Evolutionary conservation across 2,113 vertebrate genomes (phyloP).

Genomic region (Triplophysa siluroides): DNA sequence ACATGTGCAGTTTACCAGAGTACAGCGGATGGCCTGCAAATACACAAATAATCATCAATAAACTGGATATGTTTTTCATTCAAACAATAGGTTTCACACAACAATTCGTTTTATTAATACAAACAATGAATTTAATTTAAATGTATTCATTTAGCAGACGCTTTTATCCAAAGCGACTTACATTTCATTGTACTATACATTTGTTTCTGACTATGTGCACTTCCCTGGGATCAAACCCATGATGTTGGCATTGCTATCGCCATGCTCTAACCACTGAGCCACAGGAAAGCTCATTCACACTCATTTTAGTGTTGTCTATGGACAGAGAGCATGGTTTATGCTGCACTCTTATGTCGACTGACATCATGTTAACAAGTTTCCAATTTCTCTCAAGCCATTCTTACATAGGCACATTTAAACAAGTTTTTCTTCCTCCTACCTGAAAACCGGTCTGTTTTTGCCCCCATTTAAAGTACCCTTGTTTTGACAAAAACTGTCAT

Average conservation of each 20-base stretch:
- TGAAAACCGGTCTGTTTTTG: constrained; percentile 51
- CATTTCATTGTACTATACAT: no score
- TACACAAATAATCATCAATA: constrained; percentile 43
- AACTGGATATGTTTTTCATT: neutral
- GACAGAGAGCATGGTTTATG: no score
- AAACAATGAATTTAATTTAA: no score
- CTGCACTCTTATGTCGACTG: neutral
- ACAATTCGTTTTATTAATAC: no score
- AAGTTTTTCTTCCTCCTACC: constrained; percentile 26
- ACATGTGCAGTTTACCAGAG: constrained; percentile 97
- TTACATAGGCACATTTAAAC: constrained; percentile 28
- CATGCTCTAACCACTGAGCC: no score
- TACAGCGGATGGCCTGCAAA: constrained; percentile 95
- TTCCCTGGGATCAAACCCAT: no score
- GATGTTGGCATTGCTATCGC: no score
- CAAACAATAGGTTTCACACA: neutral
- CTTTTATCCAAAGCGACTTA: no score
- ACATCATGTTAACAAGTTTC: neutral
- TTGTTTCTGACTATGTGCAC: no score
- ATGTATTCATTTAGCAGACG: no score
- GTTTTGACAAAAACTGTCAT: constrained; percentile 70
- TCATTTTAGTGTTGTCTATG: no score
- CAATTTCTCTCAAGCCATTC: neutral
- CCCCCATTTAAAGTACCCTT: constrained; percentile 59
- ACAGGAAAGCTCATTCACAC: no score